Conservation (phyloP, 1,140 invertebrate species). For the Stratiolaelaps scimitus region DNA sequence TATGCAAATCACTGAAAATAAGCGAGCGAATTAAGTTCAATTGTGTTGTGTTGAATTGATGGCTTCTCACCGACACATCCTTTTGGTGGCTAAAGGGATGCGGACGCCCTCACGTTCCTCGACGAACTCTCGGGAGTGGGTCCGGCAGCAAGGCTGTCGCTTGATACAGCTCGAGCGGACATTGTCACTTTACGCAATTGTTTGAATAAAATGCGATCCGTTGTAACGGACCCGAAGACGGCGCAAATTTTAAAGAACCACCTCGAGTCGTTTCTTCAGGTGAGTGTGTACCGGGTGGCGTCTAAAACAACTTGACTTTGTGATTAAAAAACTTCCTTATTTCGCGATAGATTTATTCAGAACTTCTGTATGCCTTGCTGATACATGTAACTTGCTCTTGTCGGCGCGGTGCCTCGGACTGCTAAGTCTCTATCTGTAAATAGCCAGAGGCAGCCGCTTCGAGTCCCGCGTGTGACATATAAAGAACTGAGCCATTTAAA, state of each 20-base stretch:
- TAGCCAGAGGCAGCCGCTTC: too few relatives aligned
- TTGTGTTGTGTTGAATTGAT: neutral
- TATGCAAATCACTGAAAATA: constrained; percentile 73
- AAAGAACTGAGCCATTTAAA: too few relatives aligned
- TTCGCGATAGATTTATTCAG: too few relatives aligned
- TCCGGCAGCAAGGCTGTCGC: constrained; percentile 6
- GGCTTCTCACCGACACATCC: neutral
- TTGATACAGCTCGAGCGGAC: constrained; percentile 3
- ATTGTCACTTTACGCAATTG: neutral
- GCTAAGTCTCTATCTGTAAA: too few relatives aligned
- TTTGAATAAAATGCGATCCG: neutral
- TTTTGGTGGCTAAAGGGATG: neutral
- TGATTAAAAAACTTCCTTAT: too few relatives aligned
- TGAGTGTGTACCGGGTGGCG: too few relatives aligned
- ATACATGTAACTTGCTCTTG: too few relatives aligned
- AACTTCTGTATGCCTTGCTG: too few relatives aligned
- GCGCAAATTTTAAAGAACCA: neutral
- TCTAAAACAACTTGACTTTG: too few relatives aligned
- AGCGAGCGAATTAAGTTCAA: constrained; percentile 27
- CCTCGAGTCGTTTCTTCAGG: neutral
- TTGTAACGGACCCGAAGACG: neutral
- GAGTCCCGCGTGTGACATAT: too few relatives aligned
- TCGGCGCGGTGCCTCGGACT: too few relatives aligned
- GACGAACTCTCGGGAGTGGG: neutral
- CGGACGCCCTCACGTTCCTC: neutral